A percentile compares a stretch with the other conserved stretches of the same genome.
phyloP scores from a whole-genome alignment of 1,140 invertebrate species.

The Magallana gigas region DNA sequence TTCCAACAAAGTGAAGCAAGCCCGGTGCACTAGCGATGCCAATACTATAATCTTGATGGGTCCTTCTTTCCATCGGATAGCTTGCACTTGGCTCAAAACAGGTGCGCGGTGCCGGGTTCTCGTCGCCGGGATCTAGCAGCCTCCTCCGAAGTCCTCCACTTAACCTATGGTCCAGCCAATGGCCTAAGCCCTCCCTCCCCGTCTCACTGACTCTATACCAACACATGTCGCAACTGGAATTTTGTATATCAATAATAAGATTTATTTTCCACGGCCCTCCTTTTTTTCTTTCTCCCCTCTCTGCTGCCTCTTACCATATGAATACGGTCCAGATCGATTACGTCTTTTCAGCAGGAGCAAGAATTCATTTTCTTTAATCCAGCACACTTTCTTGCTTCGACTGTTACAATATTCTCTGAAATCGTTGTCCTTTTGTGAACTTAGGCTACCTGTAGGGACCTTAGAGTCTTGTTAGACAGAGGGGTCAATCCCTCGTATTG shows the following conservation, averaged over 20 bases:
- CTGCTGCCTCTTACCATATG: slow-evolving; percentile 26
- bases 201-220: background rate
- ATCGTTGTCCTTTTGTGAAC: slow-evolving; percentile 37
- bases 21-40: too few species aligned
- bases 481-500: slow-evolving; percentile 27
- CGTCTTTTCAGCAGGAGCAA: slow-evolving; percentile 11
- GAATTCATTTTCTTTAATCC: slow-evolving; percentile 36
- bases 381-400: slow-evolving; percentile 33
- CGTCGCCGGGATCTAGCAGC: background rate
- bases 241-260: slow-evolving; percentile 39
- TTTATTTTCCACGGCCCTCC: slow-evolving; percentile 22
- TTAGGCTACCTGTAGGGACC: slow-evolving; percentile 16
- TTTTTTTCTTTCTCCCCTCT: slow-evolving; percentile 1
- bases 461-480: background rate
- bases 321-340: slow-evolving; percentile 16
- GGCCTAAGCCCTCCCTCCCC: slow-evolving; percentile 7
- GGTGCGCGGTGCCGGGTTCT: background rate
- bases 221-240: slow-evolving; percentile 31
- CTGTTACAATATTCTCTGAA: slow-evolving; percentile 32
- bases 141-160: background rate
- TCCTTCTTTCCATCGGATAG: too few species aligned
- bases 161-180: slow-evolving; percentile 28
- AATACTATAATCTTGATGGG: too few species aligned
- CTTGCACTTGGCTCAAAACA: background rate
- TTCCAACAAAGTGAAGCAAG: too few species aligned